Evolutionary conservation across 2,113 vertebrate species (phyloP).

Genomic region (Sigmodon hispidus): DNA sequence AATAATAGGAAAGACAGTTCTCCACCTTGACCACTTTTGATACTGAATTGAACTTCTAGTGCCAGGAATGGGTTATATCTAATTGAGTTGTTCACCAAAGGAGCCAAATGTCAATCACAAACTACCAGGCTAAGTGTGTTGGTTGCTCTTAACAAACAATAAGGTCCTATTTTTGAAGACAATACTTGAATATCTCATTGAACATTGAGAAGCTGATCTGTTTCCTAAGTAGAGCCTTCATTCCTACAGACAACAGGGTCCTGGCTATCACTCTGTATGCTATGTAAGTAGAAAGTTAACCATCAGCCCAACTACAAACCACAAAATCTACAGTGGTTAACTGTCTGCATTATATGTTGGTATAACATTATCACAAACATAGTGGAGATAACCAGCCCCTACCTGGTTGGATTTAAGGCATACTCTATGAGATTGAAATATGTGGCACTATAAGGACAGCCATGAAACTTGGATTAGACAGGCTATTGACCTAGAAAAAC

Average conservation of each 20-base stretch:
- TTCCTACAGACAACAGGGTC: neutral
- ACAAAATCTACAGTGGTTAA: too few species aligned
- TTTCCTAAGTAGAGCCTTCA: neutral
- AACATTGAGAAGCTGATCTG: neutral
- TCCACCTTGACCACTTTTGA: neutral
- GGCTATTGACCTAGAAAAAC: neutral
- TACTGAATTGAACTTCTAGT: neutral
- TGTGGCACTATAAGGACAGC: neutral
- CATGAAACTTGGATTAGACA: neutral
- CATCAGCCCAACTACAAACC: neutral
- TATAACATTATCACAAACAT: neutral
- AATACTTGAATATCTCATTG: neutral
- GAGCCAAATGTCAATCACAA: neutral
- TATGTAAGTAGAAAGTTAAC: neutral
- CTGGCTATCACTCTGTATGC: neutral
- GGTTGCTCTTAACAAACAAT: neutral
- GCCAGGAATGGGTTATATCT: neutral
- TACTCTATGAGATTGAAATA: neutral
- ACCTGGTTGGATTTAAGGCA: neutral
- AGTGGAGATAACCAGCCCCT: neutral
- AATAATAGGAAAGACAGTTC: neutral
- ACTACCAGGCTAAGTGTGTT: neutral
- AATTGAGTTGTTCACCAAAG: neutral
- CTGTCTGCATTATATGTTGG: neutral
- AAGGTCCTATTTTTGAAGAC: neutral